Evolutionary conservation across 2,113 vertebrate species (phyloP).

Genomic region (Eublepharis macularius): DNA sequence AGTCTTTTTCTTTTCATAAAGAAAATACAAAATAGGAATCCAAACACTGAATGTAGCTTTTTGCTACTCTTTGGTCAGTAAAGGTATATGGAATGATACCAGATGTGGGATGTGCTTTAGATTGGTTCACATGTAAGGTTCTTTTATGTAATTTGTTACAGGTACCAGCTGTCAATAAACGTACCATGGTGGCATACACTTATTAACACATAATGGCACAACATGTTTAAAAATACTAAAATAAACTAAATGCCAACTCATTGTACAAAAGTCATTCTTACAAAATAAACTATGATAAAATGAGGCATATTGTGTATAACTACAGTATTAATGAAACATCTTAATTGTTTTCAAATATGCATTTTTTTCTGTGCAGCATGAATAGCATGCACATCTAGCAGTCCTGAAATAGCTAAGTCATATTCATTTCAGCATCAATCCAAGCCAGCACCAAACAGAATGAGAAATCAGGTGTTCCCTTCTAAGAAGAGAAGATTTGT

Average conservation of each 20-base stretch:
- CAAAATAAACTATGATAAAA: conserved; percentile 77
- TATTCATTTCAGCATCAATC: conserved; percentile 68
- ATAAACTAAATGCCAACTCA: conserved; percentile 74
- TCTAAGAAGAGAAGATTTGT: conserved; percentile 50
- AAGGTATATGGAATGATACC: conserved; percentile 41
- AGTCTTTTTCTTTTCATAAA: conserved; percentile 53
- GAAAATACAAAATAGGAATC: conserved; percentile 58
- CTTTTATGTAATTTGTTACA: conserved; percentile 55
- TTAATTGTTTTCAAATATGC: conserved; percentile 63
- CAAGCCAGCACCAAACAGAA: conserved; percentile 70
- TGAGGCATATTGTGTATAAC: conserved; percentile 74
- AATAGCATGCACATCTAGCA: conserved; percentile 68
- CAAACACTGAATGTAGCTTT: conserved; percentile 59
- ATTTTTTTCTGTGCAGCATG: conserved; percentile 58
- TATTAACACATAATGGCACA: conserved; percentile 64
- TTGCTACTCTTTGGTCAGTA: conserved; percentile 73
- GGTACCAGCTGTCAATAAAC: conserved; percentile 57
- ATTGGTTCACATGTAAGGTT: conserved; percentile 61
- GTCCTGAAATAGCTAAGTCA: conserved; percentile 67
- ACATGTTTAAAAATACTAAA: conserved; percentile 62
- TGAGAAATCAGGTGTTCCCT: conserved; percentile 45
- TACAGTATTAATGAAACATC: conserved; percentile 78
- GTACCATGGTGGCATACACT: conserved; percentile 42
- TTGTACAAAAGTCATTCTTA: conserved; percentile 76
- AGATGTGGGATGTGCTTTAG: conserved; percentile 53